These are phyloP conservation scores for Gasteruption jaculator DNA, from an alignment of 2,888 invertebrate genomes.

Conservation along the genomic window DNA sequence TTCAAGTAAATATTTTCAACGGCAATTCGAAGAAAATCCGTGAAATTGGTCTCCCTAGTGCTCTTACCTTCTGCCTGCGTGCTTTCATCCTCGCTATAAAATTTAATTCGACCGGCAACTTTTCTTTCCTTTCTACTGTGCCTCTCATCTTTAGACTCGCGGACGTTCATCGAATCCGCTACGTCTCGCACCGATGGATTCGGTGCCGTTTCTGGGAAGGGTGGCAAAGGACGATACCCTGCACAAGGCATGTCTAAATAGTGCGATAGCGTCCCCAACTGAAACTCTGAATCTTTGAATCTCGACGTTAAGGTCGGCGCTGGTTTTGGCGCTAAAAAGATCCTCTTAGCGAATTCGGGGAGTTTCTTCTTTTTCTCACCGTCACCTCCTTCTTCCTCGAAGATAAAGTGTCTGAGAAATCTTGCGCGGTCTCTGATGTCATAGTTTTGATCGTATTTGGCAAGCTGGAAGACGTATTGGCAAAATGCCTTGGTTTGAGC, in stretches of 20 bases:
- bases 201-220: constrained; percentile 73
- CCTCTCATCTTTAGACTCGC: constrained; percentile 37
- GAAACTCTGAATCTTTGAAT: constrained; percentile 77
- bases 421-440: constrained; percentile 95
- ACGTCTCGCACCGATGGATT: constrained; percentile 77
- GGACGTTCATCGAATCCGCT: constrained; percentile 43
- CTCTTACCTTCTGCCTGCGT: constrained; percentile 41
- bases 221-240: constrained; percentile 86
- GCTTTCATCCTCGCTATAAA: constrained; percentile 52
- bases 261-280: constrained; percentile 93
- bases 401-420: constrained; percentile 77
- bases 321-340: constrained; percentile 90
- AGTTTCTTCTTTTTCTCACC: constrained; percentile 55
- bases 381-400: constrained; percentile 56
- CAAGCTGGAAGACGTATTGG: constrained; percentile 90
- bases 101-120: constrained; percentile 52
- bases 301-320: constrained; percentile 86
- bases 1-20: no score
- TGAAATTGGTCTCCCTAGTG: no score
- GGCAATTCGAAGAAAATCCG: constrained; percentile 17
- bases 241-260: constrained; percentile 80
- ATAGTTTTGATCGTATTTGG: constrained; percentile 96
- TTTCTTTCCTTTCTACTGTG: constrained; percentile 37
- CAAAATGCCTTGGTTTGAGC: constrained; percentile 81
- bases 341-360: constrained; percentile 68